These are phyloP conservation scores for Drosophila pseudotalamancana DNA, from an alignment of 2,888 invertebrate species.

Conservation along the genomic window DNA sequence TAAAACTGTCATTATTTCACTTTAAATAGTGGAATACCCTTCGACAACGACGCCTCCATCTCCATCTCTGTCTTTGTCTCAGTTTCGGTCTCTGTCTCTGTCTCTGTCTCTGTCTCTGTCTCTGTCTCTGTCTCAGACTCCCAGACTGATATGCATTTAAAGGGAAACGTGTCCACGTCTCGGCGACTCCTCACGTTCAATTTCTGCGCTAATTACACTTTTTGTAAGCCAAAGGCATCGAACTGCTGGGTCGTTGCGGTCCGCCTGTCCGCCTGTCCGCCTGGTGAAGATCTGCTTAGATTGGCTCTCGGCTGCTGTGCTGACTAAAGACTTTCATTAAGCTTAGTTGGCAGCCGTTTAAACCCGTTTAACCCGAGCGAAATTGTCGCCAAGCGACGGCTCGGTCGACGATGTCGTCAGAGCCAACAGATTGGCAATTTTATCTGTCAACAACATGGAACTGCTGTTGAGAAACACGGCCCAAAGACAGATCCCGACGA, in stretches of 20 bases:
- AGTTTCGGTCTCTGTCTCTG: background rate
- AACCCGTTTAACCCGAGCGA: slow-evolving; percentile 74
- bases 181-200: slow-evolving; percentile 69
- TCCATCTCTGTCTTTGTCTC: background rate
- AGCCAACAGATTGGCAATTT: slow-evolving; percentile 70
- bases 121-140: slow-evolving; percentile 20
- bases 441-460: slow-evolving; percentile 79
- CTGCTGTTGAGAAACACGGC: slow-evolving; percentile 53
- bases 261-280: too few species aligned
- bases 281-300: slow-evolving; percentile 67
- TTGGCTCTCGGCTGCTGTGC: slow-evolving; percentile 40
- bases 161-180: slow-evolving; percentile 73
- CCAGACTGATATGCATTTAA: slow-evolving; percentile 77
- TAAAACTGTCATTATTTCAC: slow-evolving; percentile 79
- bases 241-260: slow-evolving; percentile 26
- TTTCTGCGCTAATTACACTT: slow-evolving; percentile 82
- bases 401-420: slow-evolving; percentile 44
- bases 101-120: slow-evolving; percentile 12
- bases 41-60: slow-evolving; percentile 17
- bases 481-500: slow-evolving; percentile 9
- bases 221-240: slow-evolving; percentile 73
- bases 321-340: slow-evolving; percentile 77
- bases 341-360: slow-evolving; percentile 73
- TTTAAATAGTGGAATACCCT: slow-evolving; percentile 59
- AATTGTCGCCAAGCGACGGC: slow-evolving; percentile 63